Evolutionary conservation across 2,797 vertebrate genomes (phyloP), one percentile per base, ranked within the genome.

Genomic region (Tamandua tetradactyla): DNA sequence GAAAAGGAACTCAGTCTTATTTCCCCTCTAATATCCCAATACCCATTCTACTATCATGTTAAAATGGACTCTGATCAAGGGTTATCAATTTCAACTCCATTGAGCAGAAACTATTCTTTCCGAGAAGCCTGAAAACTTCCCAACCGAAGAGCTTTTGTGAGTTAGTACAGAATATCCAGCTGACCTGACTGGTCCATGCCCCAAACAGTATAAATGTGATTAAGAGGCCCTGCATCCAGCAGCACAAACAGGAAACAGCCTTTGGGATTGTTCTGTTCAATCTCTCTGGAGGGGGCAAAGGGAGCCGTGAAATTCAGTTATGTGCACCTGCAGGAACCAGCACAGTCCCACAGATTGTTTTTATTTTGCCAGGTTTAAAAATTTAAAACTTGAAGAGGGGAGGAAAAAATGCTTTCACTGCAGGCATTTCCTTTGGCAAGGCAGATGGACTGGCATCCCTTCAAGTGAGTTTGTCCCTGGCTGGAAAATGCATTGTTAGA

Each of bases 161-260:
- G 42, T n/a, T 0, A 2, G 13, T 0, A 1, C 0, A 11, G 57
- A 30, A 4, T 3, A 3, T 22, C 10, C 3, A 23, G 49, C 18
- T n/a, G 59, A 12, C 71, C 30, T 1, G 11, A 40, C 22, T 37
- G 37, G 44, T 8, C 5, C 2, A 84, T 57, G 57, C 94, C 94
- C 82, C 35, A 52, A 0, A 0, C 0, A 0, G 87, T 89, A 85
- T 94, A 92, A 94, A 97, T 59, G 69, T 57, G 18, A 96, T 17
- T 12, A 68, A 78, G 81, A 42, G 81, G 71, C 40, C 40, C 85
- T 79, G 62, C 64, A 61, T 30, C 80, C 27, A 76, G 61, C 15
- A 47, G 83, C 93, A 96, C 83, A 66, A 94, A 27, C 35, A 76
- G 79, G 83, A 91, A 94, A 92, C n/a, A 88, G 79, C 32, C 0